Percentiles rank a stretch among this genome's conserved stretches.
These are phyloP conservation scores for Macrobrachium nipponense DNA, from an alignment of 1,140 invertebrate genomes.

Conservation along the genomic window DNA sequence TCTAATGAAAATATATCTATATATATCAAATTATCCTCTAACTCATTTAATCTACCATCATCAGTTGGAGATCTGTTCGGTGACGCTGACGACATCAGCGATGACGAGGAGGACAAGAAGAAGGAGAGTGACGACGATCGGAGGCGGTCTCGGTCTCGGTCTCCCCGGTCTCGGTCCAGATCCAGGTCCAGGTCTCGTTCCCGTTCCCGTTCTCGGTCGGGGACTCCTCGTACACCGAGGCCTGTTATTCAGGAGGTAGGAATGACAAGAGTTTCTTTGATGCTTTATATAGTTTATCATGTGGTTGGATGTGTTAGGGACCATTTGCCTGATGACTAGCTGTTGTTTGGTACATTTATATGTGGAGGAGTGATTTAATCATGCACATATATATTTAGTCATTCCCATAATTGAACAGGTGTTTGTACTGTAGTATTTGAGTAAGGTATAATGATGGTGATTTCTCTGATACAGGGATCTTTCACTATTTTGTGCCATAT, in stretches of 20 bases:
- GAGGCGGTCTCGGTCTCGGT: constrained; percentile 3
- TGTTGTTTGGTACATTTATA: too few relatives aligned
- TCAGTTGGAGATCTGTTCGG: constrained; percentile 87
- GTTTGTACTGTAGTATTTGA: too few relatives aligned
- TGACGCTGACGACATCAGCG: constrained; percentile 91
- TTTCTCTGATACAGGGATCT: too few relatives aligned
- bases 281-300: not conserved
- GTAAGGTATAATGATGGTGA: too few relatives aligned
- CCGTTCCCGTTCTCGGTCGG: constrained; percentile 29
- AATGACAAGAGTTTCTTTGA: not conserved
- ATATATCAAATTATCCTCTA: too few relatives aligned
- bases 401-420: too few relatives aligned
- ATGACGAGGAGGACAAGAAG: constrained; percentile 65
- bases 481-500: too few relatives aligned
- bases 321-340: too few relatives aligned
- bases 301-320: not conserved
- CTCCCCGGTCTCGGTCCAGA: constrained; percentile 23
- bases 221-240: constrained; percentile 20
- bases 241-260: constrained; percentile 33
- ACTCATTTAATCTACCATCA: too few relatives aligned
- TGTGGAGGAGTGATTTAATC: too few relatives aligned
- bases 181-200: constrained; percentile 33
- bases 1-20: too few relatives aligned
- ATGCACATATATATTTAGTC: too few relatives aligned
- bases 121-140: not conserved